Percentiles rank a stretch among this genome's conserved stretches.
phyloP scores from a whole-genome alignment of 2,113 vertebrate genomes.

The Melanerpes aurifrons region DNA sequence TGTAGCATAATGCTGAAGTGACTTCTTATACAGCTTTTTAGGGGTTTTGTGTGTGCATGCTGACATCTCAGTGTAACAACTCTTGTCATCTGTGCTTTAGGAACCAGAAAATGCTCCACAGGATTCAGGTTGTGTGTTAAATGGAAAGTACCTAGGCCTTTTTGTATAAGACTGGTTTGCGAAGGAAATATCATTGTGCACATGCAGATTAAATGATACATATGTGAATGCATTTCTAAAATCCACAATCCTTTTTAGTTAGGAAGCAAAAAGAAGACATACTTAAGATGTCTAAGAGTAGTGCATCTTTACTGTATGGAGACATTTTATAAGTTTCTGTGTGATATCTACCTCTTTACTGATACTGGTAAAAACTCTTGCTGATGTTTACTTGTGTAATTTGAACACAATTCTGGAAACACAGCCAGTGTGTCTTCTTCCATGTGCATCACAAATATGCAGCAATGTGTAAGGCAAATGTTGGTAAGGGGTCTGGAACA shows the following conservation, averaged over 20 bases:
- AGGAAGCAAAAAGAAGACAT: background rate
- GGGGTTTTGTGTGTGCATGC: background rate
- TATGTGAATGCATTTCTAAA: slow-evolving; percentile 5
- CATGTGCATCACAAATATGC: background rate
- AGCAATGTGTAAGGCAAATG: background rate
- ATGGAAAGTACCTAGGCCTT: background rate
- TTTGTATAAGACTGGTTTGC: background rate
- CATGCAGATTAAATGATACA: background rate
- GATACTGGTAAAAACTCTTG: slow-evolving; percentile 14
- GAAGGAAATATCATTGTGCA: background rate
- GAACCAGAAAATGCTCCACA: fast-evolving
- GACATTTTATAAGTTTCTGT: background rate
- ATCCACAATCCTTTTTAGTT: background rate
- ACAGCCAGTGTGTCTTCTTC: background rate
- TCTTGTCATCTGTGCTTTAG: background rate
- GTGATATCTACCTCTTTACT: background rate
- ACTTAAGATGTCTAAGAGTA: background rate
- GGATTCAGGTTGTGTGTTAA: background rate
- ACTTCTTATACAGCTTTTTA: background rate
- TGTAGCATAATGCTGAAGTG: background rate
- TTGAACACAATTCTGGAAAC: background rate
- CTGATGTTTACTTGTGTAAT: slow-evolving; percentile 28
- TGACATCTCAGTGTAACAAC: background rate
- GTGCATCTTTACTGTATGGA: background rate
- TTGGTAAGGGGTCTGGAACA: too few species aligned